Percentiles rank a stretch among this genome's conserved stretches.
These are phyloP conservation scores for Campylomormyrus numenius DNA, from an alignment of 2,113 vertebrate species.

Conservation along the genomic window DNA sequence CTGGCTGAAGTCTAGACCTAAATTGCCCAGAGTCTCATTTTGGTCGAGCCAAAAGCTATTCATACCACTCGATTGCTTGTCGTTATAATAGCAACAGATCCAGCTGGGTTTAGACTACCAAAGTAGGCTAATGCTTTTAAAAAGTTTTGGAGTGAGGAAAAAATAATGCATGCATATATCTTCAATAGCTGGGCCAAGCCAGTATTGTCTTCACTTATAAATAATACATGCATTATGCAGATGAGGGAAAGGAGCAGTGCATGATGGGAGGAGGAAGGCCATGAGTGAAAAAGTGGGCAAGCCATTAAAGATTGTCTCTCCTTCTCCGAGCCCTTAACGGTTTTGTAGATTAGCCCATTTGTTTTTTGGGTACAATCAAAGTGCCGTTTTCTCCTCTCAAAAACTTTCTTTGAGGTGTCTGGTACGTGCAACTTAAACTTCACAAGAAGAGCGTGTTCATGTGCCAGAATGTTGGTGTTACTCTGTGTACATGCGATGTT, in stretches of 20 bases:
- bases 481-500: background rate
- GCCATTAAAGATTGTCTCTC: background rate
- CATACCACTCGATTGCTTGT: background rate
- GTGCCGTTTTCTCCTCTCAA: background rate
- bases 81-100: constrained; percentile 7
- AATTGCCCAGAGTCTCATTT: background rate
- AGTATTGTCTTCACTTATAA: constrained; percentile 13
- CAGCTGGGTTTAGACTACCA: background rate
- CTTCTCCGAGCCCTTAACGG: background rate
- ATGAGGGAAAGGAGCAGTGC: constrained; percentile 8
- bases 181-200: constrained; percentile 14
- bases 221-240: constrained; percentile 17
- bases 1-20: background rate
- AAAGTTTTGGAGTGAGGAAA: constrained; percentile 9
- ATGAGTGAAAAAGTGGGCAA: constrained; percentile 7
- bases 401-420: background rate
- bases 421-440: background rate
- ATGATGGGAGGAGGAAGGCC: constrained; percentile 1
- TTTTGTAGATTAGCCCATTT: background rate
- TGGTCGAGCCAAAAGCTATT: background rate
- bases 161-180: constrained; percentile 10
- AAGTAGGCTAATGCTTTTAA: constrained; percentile 11
- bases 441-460: background rate
- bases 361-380: background rate
- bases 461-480: background rate